These are phyloP conservation scores for Dendrophyllia cribrosa DNA, from an alignment of 64 coral and sea anemone genomes.

Conservation along the genomic window DNA sequence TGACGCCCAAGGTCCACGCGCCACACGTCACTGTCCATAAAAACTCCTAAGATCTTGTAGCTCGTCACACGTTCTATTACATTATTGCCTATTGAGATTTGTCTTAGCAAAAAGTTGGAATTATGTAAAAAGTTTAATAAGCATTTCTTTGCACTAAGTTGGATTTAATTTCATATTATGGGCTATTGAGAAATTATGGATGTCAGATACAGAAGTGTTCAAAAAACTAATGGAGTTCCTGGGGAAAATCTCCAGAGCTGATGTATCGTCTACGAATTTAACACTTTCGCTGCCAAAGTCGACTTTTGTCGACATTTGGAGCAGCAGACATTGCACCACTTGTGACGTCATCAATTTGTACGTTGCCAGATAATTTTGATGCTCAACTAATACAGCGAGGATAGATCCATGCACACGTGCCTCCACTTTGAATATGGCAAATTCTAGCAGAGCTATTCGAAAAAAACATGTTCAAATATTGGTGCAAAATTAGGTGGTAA, in stretches of 20 bases:
- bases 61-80: constrained; percentile 45
- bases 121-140: constrained; percentile 29
- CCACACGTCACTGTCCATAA: constrained; percentile 55
- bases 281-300: no score
- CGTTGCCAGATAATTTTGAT: no score
- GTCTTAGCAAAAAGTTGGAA: not conserved
- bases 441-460: no score
- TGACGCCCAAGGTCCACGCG: no score
- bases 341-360: no score
- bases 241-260: constrained; percentile 10
- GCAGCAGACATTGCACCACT: no score
- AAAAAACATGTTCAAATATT: no score
- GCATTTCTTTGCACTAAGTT: constrained; percentile 32
- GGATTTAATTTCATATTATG: constrained; percentile 43
- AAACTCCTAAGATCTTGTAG: constrained; percentile 63
- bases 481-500: no score
- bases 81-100: not conserved
- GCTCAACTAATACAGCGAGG: no score
- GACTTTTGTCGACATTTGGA: no score
- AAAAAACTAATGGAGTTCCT: constrained; percentile 10
- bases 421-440: no score
- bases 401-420: no score
- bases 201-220: not conserved
- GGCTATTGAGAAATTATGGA: constrained; percentile 19
- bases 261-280: not conserved